Evolutionary conservation across 2,113 vertebrate species (phyloP), one percentile per base, ranked within the genome.

Genomic region (Lampris incognitus): DNA sequence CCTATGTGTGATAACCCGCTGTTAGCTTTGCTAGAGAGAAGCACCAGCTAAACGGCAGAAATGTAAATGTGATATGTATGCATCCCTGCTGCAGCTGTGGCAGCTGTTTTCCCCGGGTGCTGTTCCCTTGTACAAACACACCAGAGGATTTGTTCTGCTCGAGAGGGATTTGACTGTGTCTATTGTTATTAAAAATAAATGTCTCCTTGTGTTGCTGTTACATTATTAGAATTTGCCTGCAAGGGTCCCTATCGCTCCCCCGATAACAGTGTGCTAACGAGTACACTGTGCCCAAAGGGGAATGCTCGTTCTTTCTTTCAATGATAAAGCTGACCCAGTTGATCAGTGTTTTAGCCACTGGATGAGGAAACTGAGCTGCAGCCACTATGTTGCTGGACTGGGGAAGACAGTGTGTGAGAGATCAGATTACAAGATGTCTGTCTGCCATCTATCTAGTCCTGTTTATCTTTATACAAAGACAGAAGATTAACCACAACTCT

Each of bases 151-250:
- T 89, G 83, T 85, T 84, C 88, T 66, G 42, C 82, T 87, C 11
- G 49, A 73, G 74, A 77, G 80, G 88, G 92, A 93, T 92, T 91
- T 90, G 79, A 75, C 60, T 62, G 75, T 73, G 69, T 85, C 86
- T 82, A 81, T 82, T 80, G 83, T 87, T 87, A 88, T 92, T 91
- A 89, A 85, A 89, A 87, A 90, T 91, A 91, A 92, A 92, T 87
- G 88, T 78, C 78, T 87, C 62, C 78, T 84, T 69, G 72, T 81
- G 65, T 76, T 55, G 67, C 83, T 70, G 66, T 80, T 78, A 46
- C 82, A 76, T 88, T 85, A 85, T 89, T 87, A 67, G 77, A 78
- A 76, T 76, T 79, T 66, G 65, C 72, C 82, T 81, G 74, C n/a
- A 41, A 85, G 81, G 79, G 82, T 74, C 56, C 57, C 65, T 77